Conservation (phyloP, 1,140 invertebrate species). For the Drosophila ohnishii region DNA sequence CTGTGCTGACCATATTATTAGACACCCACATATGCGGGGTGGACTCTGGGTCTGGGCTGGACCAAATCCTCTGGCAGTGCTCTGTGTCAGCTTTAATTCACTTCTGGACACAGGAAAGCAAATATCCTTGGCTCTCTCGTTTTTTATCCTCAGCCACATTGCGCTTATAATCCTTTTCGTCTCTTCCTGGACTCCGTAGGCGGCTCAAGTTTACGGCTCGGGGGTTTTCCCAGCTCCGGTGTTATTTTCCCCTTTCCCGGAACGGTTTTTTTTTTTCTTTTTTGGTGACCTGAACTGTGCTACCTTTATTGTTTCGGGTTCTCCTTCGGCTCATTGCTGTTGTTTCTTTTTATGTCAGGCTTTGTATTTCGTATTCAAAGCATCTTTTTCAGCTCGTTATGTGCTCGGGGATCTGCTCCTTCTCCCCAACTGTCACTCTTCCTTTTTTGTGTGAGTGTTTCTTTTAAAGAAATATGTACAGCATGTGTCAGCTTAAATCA, state of each 20-base stretch:
- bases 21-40: slow-evolving; percentile 46
- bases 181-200: slow-evolving; percentile 36
- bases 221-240: slow-evolving; percentile 18
- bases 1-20: slow-evolving; percentile 53
- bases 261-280: slow-evolving; percentile 11
- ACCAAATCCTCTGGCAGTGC: slow-evolving; percentile 16
- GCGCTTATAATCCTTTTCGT: slow-evolving; percentile 69
- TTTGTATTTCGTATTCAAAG: slow-evolving; percentile 58
- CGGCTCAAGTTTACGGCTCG: slow-evolving; percentile 62
- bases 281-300: slow-evolving; percentile 59
- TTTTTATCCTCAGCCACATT: slow-evolving; percentile 45
- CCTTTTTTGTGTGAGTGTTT: slow-evolving; percentile 8
- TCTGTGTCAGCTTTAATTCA: slow-evolving; percentile 55
- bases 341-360: slow-evolving; percentile 34
- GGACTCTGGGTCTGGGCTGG: neutral
- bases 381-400: slow-evolving; percentile 62
- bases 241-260: slow-evolving; percentile 34
- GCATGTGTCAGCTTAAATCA: slow-evolving; percentile 32
- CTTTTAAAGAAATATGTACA: slow-evolving; percentile 3
- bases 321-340: slow-evolving; percentile 10
- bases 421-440: slow-evolving; percentile 28
- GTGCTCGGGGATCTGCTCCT: slow-evolving; percentile 31
- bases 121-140: slow-evolving; percentile 34
- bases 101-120: slow-evolving; percentile 40
- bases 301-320: slow-evolving; percentile 60